Conservation (phyloP, 2,888 invertebrate genomes). For the Phalangium opilio region DNA sequence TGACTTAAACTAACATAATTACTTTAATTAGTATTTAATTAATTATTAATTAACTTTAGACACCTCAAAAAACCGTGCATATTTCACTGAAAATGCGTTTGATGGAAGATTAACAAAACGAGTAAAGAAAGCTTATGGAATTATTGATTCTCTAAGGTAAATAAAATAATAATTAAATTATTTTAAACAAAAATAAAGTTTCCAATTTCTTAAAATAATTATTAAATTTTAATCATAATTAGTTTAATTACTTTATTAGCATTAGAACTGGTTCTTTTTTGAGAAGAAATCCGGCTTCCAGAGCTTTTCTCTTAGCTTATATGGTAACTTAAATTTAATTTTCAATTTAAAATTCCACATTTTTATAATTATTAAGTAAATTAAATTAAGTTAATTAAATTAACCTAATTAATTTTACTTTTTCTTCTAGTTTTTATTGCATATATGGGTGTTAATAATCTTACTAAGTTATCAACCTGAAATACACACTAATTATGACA, state of each 20-base stretch:
- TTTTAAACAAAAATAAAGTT: background rate
- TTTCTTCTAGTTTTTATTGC: slow-evolving; percentile 47
- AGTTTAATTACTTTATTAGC: slow-evolving; percentile 30
- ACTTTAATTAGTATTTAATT: too few relatives aligned
- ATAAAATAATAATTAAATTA: background rate
- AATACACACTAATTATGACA: slow-evolving; percentile 26
- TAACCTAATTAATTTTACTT: background rate
- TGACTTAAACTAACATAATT: too few relatives aligned
- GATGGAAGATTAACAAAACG: slow-evolving; percentile 56
- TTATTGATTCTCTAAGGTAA: slow-evolving; percentile 52
- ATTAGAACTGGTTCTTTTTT: slow-evolving; percentile 61
- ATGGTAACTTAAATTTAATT: slow-evolving; percentile 52
- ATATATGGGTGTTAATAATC: slow-evolving; percentile 67
- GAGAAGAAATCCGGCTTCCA: slow-evolving; percentile 61
- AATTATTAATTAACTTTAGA: too few relatives aligned
- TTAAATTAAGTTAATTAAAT: background rate
- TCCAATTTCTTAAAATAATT: background rate
- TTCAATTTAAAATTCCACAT: background rate
- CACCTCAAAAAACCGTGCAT: too few relatives aligned
- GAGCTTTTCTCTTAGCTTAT: slow-evolving; percentile 66
- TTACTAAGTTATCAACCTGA: slow-evolving; percentile 55
- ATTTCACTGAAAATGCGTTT: slow-evolving; percentile 55
- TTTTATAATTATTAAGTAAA: slow-evolving; percentile 20
- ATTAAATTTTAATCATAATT: background rate
- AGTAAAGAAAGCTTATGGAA: slow-evolving; percentile 59